Conservation (phyloP, 1,140 invertebrate species). For the Sipha flava region DNA sequence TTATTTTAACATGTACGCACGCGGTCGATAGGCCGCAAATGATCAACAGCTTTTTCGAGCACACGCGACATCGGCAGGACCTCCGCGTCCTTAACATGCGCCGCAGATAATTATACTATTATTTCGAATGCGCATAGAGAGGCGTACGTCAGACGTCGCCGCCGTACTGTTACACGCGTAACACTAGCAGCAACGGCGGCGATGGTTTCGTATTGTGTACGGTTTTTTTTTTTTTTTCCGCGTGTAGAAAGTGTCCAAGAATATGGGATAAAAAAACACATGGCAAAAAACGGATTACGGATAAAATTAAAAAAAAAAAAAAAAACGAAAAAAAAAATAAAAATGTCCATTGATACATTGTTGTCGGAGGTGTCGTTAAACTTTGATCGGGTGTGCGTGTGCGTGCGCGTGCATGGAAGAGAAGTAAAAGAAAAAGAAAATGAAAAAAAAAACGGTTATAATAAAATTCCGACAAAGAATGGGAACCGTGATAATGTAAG, state of each 20-base stretch:
- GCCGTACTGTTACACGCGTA: no score
- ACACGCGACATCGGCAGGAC: no score
- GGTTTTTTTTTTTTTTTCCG: neutral
- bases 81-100: no score
- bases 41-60: no score
- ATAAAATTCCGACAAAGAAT: conserved; percentile 33
- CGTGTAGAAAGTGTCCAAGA: neutral
- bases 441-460: conserved; percentile 30
- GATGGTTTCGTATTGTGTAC: neutral
- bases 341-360: conserved; percentile 24
- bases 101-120: no score
- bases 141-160: no score
- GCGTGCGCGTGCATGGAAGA: neutral
- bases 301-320: conserved; percentile 7
- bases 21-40: no score
- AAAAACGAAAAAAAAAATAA: neutral
- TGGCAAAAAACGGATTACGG: conserved; percentile 20
- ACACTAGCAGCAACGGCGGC: neutral
- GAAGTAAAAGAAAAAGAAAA: neutral
- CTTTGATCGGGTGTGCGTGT: conserved; percentile 8
- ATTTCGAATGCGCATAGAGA: no score
- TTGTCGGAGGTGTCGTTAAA: conserved; percentile 31
- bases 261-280: neutral
- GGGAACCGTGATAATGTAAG: conserved; percentile 30
- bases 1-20: no score